Evolutionary conservation across 2,113 vertebrate genomes (phyloP).

Genomic region (Alligator sinensis): DNA sequence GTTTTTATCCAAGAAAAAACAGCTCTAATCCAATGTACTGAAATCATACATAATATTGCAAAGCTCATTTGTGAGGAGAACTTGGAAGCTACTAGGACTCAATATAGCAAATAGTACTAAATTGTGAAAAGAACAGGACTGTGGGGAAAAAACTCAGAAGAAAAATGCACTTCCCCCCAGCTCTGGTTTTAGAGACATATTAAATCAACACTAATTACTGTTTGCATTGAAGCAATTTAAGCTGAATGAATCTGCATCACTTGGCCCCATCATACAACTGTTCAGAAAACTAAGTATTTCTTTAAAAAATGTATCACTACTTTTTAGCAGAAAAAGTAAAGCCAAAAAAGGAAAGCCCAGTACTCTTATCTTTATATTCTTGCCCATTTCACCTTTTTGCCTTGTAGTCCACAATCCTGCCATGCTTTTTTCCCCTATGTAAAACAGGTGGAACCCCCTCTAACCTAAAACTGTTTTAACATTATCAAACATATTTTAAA

Average conservation of each 20-base stretch:
- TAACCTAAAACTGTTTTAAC: neutral
- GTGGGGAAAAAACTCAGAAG: too few relatives aligned
- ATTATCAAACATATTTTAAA: neutral
- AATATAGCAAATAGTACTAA: conserved; percentile 21
- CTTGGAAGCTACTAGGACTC: conserved; percentile 22
- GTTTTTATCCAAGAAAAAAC: neutral
- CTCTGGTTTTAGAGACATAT: neutral
- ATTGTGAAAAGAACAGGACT: neutral
- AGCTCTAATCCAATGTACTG: neutral
- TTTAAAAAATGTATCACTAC: neutral
- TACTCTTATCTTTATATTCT: neutral
- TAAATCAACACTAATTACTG: neutral
- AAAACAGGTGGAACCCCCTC: neutral
- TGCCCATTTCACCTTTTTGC: neutral
- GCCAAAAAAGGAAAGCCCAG: neutral
- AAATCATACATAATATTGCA: neutral
- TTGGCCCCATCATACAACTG: neutral
- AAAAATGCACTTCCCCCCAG: neutral
- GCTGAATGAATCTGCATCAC: neutral
- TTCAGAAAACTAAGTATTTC: neutral
- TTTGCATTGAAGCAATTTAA: neutral
- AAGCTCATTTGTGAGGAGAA: neutral
- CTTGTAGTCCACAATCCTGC: neutral
- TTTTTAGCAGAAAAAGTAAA: neutral
- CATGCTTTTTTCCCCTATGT: neutral